phyloP scores from a whole-genome alignment of 2,888 invertebrate species.

The Lysandra bellargus region DNA sequence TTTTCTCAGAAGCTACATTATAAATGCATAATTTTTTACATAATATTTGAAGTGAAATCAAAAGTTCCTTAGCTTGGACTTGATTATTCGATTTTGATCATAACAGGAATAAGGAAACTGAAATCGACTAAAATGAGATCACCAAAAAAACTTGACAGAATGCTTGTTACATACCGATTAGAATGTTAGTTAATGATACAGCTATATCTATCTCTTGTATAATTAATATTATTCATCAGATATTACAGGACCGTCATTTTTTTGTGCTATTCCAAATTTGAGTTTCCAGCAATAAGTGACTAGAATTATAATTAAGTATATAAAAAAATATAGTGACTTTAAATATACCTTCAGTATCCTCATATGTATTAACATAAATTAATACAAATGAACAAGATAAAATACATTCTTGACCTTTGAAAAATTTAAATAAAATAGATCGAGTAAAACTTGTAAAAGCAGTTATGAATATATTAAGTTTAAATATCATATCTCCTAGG shows the following conservation, averaged over 20 bases:
- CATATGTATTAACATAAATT: conserved; percentile 1
- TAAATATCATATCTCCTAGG: not conserved
- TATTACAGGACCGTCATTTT: no score
- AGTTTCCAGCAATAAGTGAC: not conserved
- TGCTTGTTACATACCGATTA: no score
- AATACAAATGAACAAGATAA: conserved; percentile 7
- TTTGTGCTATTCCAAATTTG: not conserved
- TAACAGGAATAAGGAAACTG: conserved; percentile 1
- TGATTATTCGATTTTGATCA: not conserved
- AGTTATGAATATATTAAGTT: conserved; percentile 7
- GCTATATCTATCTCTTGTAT: no score
- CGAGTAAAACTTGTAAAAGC: not conserved
- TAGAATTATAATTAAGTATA: no score
- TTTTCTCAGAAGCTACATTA: not conserved
- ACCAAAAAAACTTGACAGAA: not conserved
- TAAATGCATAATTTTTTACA: no score
- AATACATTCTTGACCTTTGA: conserved; percentile 11
- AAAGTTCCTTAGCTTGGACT: no score
- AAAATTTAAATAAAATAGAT: conserved; percentile 4
- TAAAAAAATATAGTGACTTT: no score
- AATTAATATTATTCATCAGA: no score
- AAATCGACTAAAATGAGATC: not conserved
- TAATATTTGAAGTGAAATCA: no score
- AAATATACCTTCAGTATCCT: not conserved
- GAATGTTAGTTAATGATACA: no score